Evolutionary conservation across 2,888 invertebrate genomes (phyloP), one percentile per base, ranked within the genome.

Genomic region (Leptinotarsa haldemani): DNA sequence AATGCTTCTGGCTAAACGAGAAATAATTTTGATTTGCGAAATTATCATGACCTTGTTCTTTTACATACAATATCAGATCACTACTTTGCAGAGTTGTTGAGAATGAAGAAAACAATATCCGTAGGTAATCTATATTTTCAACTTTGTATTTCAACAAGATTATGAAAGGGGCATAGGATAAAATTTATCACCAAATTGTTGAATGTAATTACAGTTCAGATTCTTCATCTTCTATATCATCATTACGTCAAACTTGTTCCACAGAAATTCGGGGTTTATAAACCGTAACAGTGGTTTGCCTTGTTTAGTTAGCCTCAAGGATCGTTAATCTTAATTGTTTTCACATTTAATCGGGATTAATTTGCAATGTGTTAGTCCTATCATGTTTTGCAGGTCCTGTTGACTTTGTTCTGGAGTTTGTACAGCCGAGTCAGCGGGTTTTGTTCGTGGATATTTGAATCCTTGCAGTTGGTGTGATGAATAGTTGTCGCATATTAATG

Each of bases 321-420:
- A 71, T 75, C 77, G 77, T 79, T 79, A 76, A 79, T 79, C 79
- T 76, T 74, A 75, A 79, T 77, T 77, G 75, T 77, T 76, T 76
- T 76, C 79, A 64, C 76, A 76, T 76, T 73, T 74, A 76, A 77
- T 78, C 72, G 69, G 78, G 71, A 76, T 76, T 75, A 76, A 78
- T 78, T 73, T 69, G 66, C 73, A 74, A 73, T 74, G 77, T 69
- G 78, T 76, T 74, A 63, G 56, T 56, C 68, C 73, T 77, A 77
- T 78, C 77, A 71, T 77, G 76, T 76, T 73, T 67, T 61, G 66
- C 71, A 71, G 76, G 58, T 66, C 71, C 76, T 77, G 78, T 74
- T 75, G 77, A 78, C 74, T 74, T 76, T 75, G 75, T 78, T 77
- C 77, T 74, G 71, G 69, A 73, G 73, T 74, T 74, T 73, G 70